A percentile compares a stretch with the other conserved stretches of the same genome.
Conservation (phyloP, 2,113 vertebrate genomes). For the Aegotheles bennettii region DNA sequence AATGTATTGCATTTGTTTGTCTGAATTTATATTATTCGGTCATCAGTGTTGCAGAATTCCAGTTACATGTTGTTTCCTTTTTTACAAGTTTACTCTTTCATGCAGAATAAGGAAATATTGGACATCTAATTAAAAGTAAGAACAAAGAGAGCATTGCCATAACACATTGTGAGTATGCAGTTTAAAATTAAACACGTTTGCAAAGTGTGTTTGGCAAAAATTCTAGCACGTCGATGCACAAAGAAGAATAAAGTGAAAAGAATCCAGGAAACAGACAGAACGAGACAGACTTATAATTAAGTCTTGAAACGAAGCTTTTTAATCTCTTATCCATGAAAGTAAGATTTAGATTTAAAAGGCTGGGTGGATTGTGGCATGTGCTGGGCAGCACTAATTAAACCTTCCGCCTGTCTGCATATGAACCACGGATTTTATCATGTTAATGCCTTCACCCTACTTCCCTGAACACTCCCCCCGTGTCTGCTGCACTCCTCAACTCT, state of each 20-base stretch:
- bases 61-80: neutral
- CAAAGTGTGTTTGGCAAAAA: neutral
- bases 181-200: neutral
- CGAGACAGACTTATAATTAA: neutral
- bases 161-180: neutral
- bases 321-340: neutral
- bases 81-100: neutral
- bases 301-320: neutral
- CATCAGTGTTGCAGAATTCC: neutral
- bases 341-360: neutral
- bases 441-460: neutral
- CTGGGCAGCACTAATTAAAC: neutral
- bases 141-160: neutral
- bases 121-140: neutral
- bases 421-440: accelerated
- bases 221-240: neutral
- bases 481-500: neutral
- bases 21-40: neutral
- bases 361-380: neutral
- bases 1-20: neutral
- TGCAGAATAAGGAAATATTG: neutral
- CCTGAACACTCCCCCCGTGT: neutral
- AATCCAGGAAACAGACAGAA: neutral
- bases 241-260: neutral
- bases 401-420: neutral